Evolutionary conservation across 2,797 vertebrate species (phyloP).

Genomic region (Enteromius unitaeniatus): DNA sequence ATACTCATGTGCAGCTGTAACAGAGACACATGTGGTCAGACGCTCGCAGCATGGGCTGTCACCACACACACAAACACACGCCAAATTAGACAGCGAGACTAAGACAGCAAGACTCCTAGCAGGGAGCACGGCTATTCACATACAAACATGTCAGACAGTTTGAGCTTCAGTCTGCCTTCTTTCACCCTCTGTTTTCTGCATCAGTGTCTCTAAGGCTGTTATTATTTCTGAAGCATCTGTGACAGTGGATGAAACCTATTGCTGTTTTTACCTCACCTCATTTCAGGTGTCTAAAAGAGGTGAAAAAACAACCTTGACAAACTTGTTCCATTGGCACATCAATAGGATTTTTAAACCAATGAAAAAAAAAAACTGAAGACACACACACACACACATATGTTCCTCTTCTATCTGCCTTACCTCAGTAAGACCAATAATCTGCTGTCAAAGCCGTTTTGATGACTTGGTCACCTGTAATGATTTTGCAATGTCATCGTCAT

Average conservation of each 20-base stretch:
- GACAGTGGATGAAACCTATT: constrained; percentile 32
- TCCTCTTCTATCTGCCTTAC: constrained; percentile 70
- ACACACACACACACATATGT: constrained; percentile 14
- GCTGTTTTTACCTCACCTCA: not conserved
- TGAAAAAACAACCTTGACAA: not conserved
- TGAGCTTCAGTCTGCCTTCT: constrained; percentile 50
- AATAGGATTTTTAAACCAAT: not conserved
- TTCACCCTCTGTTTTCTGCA: constrained; percentile 66
- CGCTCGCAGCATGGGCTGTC: constrained; percentile 30
- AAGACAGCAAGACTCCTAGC: constrained; percentile 3
- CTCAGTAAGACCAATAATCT: constrained; percentile 65
- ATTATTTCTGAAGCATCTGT: constrained; percentile 62
- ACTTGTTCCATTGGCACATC: constrained; percentile 1
- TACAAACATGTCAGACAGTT: constrained; percentile 33
- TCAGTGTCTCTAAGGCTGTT: constrained; percentile 62
- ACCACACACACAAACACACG: constrained; percentile 33
- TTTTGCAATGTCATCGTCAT: constrained; percentile 65
- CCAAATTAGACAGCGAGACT: constrained; percentile 11
- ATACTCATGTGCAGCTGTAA: constrained; percentile 13
- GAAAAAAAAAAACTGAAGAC: not conserved
- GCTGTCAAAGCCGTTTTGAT: constrained; percentile 70
- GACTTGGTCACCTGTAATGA: constrained; percentile 72
- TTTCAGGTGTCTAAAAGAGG: constrained; percentile 8
- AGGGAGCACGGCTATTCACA: constrained; percentile 14
- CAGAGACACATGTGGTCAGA: constrained; percentile 28